Evolutionary conservation across 2,888 invertebrate species (phyloP), one percentile per base, ranked within the genome.

Genomic region (Polia nebulosa): DNA sequence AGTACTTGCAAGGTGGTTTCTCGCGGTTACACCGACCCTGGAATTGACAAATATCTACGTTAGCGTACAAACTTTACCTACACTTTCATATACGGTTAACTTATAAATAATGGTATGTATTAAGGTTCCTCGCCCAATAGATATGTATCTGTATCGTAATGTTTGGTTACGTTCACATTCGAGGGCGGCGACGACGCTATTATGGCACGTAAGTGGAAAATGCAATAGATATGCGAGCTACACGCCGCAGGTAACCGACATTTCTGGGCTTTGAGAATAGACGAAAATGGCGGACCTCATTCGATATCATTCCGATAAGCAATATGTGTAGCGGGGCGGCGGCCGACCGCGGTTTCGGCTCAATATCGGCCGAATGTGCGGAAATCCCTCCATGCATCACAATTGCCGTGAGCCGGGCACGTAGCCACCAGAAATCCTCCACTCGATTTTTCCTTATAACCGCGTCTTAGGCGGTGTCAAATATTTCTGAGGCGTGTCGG

Each of bases 1-100:
- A 99, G 96, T 99, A 99, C 97, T 99, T 99, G 98, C 99, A 99
- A 90, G 99, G 99, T 84, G 99, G 99, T 95, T 99, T 99, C 96
- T 99, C 99, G 91, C 99, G 97, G 96, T 99, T 99, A 97, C 99
- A 99, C 96, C 99, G 99, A 93, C 99, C 99, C 99, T 99, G 97
- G 75, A 95, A 95, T 80, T 61, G 52, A 77, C n/a, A 78, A 79
- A 70, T 67, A 55, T 64, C 36, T 13, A 57, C 47, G 8, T 72
- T 53, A 81, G 22, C 32, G 52, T 45, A 20, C 17, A 29, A 56
- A 44, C 20, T 58, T 20, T 17, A 58, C 13, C 15, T 62, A 45
- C 57, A 44, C 13, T 53, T 34, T 13, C 1, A 20, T 44, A 61
- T 52, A 32, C 25, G 8, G 44, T 44, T 55, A 59, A 59, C 41